Conservation (phyloP, 2,113 vertebrate species). For the Vulpes ferrilata region DNA sequence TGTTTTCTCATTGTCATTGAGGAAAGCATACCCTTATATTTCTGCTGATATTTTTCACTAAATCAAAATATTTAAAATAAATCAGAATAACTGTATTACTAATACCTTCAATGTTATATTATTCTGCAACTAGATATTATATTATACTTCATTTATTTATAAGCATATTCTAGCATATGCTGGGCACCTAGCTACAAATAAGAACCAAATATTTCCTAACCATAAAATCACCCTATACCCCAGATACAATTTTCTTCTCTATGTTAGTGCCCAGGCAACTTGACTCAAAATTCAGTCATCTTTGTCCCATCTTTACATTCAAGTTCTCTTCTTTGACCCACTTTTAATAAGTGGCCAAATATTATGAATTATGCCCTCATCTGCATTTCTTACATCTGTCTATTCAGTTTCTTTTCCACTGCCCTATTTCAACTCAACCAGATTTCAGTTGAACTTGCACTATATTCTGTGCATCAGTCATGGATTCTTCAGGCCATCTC, state of each 20-base stretch:
- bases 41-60: background rate
- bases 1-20: background rate
- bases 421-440: background rate
- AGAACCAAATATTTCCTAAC: background rate
- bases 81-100: background rate
- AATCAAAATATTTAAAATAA: slow-evolving; percentile 23
- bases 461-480: background rate
- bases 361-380: background rate
- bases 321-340: background rate
- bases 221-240: background rate
- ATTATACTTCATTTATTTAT: background rate
- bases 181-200: background rate
- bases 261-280: background rate
- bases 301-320: background rate
- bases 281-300: background rate
- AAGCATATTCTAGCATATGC: background rate
- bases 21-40: background rate
- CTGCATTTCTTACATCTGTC: background rate
- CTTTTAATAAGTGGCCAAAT: background rate
- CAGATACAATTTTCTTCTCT: background rate
- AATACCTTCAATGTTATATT: background rate
- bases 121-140: background rate
- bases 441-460: background rate
- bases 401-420: background rate
- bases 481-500: background rate